Evolutionary conservation across 2,113 vertebrate species (phyloP).

Genomic region (Phalacrocorax pelagicus): DNA sequence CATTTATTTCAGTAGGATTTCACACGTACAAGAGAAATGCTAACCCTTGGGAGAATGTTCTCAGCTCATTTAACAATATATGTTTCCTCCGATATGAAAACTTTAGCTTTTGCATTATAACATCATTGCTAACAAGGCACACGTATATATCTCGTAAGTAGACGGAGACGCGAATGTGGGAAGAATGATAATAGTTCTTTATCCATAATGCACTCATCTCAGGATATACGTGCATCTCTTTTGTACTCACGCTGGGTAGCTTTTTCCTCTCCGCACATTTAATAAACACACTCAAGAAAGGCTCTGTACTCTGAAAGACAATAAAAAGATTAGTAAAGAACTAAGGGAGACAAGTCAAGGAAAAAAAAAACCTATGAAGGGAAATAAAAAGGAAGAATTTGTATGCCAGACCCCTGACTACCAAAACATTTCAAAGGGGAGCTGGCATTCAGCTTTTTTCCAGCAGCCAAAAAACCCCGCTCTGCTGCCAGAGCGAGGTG

Average conservation of each 20-base stretch:
- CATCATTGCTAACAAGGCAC: conserved; percentile 61
- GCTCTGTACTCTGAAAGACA: not conserved
- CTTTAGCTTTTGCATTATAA: conserved; percentile 62
- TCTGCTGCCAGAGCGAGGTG: no score
- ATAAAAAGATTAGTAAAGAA: not conserved
- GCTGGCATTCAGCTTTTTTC: not conserved
- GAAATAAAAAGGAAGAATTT: not conserved
- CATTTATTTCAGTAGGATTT: conserved; percentile 67
- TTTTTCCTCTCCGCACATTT: not conserved
- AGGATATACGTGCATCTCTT: not conserved
- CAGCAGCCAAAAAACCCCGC: not conserved
- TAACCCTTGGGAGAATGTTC: conserved; percentile 68
- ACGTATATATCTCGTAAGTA: conserved; percentile 37
- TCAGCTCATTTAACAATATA: conserved; percentile 64
- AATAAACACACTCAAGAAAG: not conserved
- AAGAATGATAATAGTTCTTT: conserved; percentile 49
- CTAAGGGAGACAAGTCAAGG: not conserved
- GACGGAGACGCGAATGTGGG: not conserved
- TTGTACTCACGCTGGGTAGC: not conserved
- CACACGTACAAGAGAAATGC: conserved; percentile 52
- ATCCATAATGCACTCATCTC: conserved; percentile 25
- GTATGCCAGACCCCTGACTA: not conserved
- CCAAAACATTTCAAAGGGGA: not conserved
- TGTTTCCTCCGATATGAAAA: conserved; percentile 39
- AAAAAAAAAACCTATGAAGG: not conserved